Conservation (phyloP, 92 coral and sea anemone genomes). For the Phenganax stokvisi region DNA sequence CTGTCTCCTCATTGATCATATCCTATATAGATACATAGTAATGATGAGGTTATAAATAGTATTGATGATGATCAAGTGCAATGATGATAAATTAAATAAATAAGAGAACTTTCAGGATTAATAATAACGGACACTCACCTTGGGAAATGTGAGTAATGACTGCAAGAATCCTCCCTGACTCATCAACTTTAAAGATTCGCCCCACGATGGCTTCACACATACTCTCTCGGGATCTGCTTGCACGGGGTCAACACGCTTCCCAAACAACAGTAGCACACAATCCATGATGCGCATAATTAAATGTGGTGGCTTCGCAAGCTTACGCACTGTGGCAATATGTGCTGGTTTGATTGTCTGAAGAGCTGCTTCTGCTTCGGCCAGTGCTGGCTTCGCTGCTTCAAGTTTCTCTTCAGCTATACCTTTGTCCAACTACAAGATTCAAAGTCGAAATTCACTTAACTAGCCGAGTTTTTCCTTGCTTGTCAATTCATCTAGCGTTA, state of each 20-base stretch:
- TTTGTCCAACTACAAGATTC: conserved; percentile 64
- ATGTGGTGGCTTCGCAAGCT: conserved; percentile 97
- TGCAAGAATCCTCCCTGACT: conserved; percentile 87
- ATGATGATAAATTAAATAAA: background rate
- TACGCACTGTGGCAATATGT: conserved; percentile 95
- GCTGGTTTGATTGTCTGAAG: conserved; percentile 97
- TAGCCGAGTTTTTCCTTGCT: background rate
- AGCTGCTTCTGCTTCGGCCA: conserved; percentile 95
- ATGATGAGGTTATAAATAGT: conserved; percentile 2
- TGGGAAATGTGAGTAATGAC: conserved; percentile 64
- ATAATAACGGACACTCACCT: conserved; percentile 50
- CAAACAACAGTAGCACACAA: conserved; percentile 81
- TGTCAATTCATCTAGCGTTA: background rate
- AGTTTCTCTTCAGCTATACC: conserved; percentile 78
- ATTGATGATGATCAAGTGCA: too few relatives aligned
- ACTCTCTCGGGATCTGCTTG: conserved; percentile 74
- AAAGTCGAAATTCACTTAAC: background rate
- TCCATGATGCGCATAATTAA: conserved; percentile 99
- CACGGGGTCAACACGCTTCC: conserved; percentile 59
- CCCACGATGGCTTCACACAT: conserved; percentile 91
- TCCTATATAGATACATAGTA: conserved; percentile 46
- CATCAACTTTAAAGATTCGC: conserved; percentile 73
- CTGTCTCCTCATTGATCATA: conserved; percentile 89
- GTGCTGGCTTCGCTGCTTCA: conserved; percentile 96
- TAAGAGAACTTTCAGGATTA: conserved; percentile 20